Base-by-base conservation (phyloP, 2,113 vertebrate species). In the Halcyon malimbica region DNA sequence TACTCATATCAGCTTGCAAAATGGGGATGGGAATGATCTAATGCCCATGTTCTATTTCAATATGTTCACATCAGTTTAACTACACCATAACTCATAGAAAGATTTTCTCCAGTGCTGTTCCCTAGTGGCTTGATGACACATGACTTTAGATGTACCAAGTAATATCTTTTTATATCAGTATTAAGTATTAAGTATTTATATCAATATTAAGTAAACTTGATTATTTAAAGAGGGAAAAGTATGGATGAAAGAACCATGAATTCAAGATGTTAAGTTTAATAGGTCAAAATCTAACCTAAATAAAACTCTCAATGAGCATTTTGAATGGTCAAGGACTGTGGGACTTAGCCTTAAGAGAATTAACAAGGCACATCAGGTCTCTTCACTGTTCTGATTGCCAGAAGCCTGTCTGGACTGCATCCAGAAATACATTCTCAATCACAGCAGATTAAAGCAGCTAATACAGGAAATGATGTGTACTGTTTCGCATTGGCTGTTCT, bases 311-410 rank as follows among this genome's bases (percentile, higher is more conserved):
- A 80, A 31, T 96, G 89, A 85, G 83, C 83, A 51, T 94, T 90
- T 92, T 94, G 37, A 62, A 65, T 91, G 57, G 33, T 69, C 83
- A 91, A 87, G 73, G 88, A 63, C 74, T 88, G 59, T 51, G 64
- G 95, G 93, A 95, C 93, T 96, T 97, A 94, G 46, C 79, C 87
- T 82, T 90, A 93, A 94, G 95, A 90, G 95, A 96, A 95, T 97
- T 97, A 97, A 82, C 64, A 73, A 96, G 90, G 85, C 92, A 90
- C 53, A 69, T 96, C 85, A 94, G 87, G 75, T 95, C 94, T 94
- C 2, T 13, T 96, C 76, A 50, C 63, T 94, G 54, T 75, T 96
- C 85, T 83, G 83, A 73, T 93, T 95, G 89, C 87, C 87, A 91
- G 94, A 93, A 92, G 78, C 69, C 77, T 87, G 77, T 76, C 93